Evolutionary conservation across 1,140 invertebrate species (phyloP), one percentile per base, ranked within the genome.

Genomic region (Drosophila repletoides): DNA sequence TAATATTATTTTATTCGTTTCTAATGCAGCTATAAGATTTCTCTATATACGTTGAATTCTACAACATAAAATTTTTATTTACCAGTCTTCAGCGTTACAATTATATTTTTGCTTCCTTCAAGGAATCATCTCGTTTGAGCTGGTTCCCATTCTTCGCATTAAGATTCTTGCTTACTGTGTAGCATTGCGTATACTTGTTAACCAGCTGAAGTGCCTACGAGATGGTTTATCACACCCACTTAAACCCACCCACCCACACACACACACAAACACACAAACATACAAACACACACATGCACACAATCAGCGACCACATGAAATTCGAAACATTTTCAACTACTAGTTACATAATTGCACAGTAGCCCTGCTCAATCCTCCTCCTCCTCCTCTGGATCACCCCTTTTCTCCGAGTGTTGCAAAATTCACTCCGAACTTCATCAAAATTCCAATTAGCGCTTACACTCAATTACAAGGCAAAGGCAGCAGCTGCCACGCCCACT

Each of bases 401-500:
- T 15, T 31, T 22, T 14, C 34, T 49, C 56, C 45, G 38, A 70
- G 53, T 77, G 60, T 79, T 77, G 79, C 77, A 60, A 71, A 83
- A 84, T 74, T 84, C 70, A 65, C 61, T 74, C 79, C 77, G 77
- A 83, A 83, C 77, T 83, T 83, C 79, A 83, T 83, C 77, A 84
- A 83, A 83, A 83, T 83, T 83, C 77, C 77, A 83, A 83, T 83
- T 83, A 83, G 77, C 79, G 77, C 77, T 83, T 83, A 79, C 77
- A 83, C 74, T 84, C 77, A 83, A 83, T 83, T 83, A 83, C 77
- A 84, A 84, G 77, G 79, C 77, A 67, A 45, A 43, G 31, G 56
- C 65, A 29, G 59, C 33, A 33, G 24, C 48, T 60, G 65, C 56
- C 73, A 83, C 64, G 69, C 79, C 69, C 76, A 70, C 72, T 15